Percentiles rank a stretch among this genome's conserved stretches.
These are phyloP conservation scores for Myathropa florea DNA, from an alignment of 2,888 invertebrate species.

Conservation along the genomic window DNA sequence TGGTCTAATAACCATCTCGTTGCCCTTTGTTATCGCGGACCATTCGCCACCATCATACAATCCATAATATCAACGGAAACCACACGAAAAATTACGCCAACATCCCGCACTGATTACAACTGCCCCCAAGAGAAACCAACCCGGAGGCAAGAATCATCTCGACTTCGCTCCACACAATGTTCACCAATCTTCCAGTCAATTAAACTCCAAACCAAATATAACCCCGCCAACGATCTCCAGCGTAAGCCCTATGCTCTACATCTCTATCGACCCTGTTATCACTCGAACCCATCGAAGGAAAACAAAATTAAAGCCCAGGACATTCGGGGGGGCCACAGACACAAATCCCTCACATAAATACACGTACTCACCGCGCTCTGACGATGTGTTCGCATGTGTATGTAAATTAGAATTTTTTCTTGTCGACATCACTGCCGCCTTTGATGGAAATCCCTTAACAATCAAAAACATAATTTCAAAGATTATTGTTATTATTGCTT, in stretches of 20 bases:
- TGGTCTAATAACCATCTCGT: not conserved
- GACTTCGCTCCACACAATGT: slow-evolving; percentile 17
- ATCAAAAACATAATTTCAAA: slow-evolving; percentile 68
- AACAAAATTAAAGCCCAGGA: slow-evolving; percentile 49
- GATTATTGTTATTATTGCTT: slow-evolving; percentile 68
- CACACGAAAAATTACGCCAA: slow-evolving; percentile 25
- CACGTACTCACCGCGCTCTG: not conserved
- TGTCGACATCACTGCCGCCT: not conserved
- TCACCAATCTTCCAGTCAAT: slow-evolving; percentile 70
- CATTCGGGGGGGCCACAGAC: slow-evolving; percentile 22
- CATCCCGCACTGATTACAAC: slow-evolving; percentile 30
- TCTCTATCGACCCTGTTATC: slow-evolving; percentile 47
- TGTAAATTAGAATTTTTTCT: slow-evolving; percentile 45
- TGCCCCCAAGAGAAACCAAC: slow-evolving; percentile 9
- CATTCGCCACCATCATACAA: slow-evolving; percentile 23
- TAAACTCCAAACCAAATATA: slow-evolving; percentile 57
- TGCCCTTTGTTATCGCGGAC: slow-evolving; percentile 23
- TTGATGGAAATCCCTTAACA: slow-evolving; percentile 43
- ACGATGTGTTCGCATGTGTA: slow-evolving; percentile 8
- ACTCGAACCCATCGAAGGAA: slow-evolving; percentile 60
- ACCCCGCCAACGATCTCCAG: slow-evolving; percentile 38
- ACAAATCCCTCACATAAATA: slow-evolving; percentile 44
- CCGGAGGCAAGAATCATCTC: slow-evolving; percentile 5
- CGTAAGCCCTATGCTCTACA: slow-evolving; percentile 27
- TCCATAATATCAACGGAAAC: slow-evolving; percentile 26